Evolutionary conservation across 2,888 invertebrate species (phyloP).

Genomic region (Drosophila nigricruria): DNA sequence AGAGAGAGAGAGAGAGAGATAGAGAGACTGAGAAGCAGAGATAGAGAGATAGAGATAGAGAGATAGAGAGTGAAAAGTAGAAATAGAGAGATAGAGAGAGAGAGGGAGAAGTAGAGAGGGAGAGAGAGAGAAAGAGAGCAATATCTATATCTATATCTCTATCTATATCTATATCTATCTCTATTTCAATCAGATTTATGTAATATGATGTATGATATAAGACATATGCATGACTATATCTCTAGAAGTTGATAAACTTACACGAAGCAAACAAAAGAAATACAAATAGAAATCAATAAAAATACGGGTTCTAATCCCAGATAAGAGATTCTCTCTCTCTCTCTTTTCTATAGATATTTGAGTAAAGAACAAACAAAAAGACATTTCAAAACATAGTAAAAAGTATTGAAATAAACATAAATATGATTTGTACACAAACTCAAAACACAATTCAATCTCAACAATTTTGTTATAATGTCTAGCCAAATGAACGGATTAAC

Average conservation of each 20-base stretch:
- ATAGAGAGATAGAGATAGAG: too few relatives aligned
- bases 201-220: background rate
- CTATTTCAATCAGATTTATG: background rate
- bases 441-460: background rate
- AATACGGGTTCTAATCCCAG: background rate
- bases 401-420: background rate
- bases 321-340: background rate
- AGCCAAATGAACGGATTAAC: constrained; percentile 28
- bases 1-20: too few relatives aligned
- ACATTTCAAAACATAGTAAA: background rate
- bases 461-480: constrained; percentile 6
- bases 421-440: background rate
- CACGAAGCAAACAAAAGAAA: background rate
- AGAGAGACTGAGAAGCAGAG: too few relatives aligned
- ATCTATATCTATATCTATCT: background rate
- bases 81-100: too few relatives aligned
- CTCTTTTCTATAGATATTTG: background rate
- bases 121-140: too few relatives aligned
- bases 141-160: too few relatives aligned
- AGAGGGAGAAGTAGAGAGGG: too few relatives aligned
- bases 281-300: background rate
- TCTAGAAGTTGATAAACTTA: background rate
- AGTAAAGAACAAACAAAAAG: background rate
- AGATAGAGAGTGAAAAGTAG: too few relatives aligned
- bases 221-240: background rate